phyloP scores from a whole-genome alignment of 1,140 invertebrate species.

The Episyrphus balteatus region DNA sequence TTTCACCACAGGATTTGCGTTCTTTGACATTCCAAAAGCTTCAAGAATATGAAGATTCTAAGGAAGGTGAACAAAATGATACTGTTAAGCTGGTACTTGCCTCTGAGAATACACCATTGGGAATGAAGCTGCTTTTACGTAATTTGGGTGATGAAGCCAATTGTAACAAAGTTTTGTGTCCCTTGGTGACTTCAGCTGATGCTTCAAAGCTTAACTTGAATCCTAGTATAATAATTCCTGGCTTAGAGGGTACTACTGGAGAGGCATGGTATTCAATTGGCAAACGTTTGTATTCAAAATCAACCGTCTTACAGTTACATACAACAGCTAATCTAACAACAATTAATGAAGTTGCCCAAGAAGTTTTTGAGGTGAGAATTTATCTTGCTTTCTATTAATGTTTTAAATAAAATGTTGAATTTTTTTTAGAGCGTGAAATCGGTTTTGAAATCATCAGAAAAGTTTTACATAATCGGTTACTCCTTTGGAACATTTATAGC shows the following conservation, averaged over 20 bases:
- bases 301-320: slow-evolving; percentile 21
- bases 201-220: slow-evolving; percentile 27
- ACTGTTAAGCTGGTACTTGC: slow-evolving; percentile 29
- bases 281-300: slow-evolving; percentile 10
- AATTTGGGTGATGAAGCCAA: slow-evolving; percentile 45
- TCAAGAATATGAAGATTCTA: slow-evolving; percentile 48
- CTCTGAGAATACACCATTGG: slow-evolving; percentile 27
- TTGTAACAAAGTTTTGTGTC: slow-evolving; percentile 15
- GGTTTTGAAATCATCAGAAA: slow-evolving; percentile 42
- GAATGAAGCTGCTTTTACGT: slow-evolving; percentile 41
- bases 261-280: slow-evolving; percentile 29
- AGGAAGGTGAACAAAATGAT: slow-evolving; percentile 39
- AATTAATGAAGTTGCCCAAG: slow-evolving; percentile 16
- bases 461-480: slow-evolving; percentile 51
- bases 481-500: slow-evolving; percentile 52
- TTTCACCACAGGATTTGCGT: slow-evolving; percentile 70
- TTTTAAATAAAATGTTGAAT: not conserved
- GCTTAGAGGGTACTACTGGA: slow-evolving; percentile 62
- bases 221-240: slow-evolving; percentile 62
- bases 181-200: slow-evolving; percentile 31
- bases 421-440: slow-evolving; percentile 41
- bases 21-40: slow-evolving; percentile 45
- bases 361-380: slow-evolving; percentile 19
- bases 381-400: not conserved
- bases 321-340: slow-evolving; percentile 16